A percentile compares a stretch with the other conserved stretches of the same genome.
Conservation (phyloP, 2,797 vertebrate species). For the Arctocebus calabarensis region DNA sequence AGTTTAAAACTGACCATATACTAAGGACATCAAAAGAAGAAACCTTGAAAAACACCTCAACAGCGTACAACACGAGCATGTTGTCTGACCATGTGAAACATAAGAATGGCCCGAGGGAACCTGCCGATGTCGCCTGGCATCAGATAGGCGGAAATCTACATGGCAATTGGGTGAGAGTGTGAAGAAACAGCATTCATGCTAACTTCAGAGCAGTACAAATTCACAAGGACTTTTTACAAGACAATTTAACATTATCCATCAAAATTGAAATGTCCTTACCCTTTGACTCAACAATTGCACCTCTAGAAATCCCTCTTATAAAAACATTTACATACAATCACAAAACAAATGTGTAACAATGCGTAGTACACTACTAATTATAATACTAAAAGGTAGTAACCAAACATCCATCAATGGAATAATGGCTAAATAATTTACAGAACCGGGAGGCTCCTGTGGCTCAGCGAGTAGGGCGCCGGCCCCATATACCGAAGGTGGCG, state of each 20-base stretch:
- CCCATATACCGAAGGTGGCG: too few species aligned
- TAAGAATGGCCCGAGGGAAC: background rate
- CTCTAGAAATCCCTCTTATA: conserved; percentile 45
- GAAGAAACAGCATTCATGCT: background rate
- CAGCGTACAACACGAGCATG: background rate
- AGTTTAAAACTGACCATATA: background rate
- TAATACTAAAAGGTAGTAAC: background rate
- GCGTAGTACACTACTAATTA: background rate
- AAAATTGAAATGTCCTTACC: background rate
- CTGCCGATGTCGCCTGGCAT: background rate
- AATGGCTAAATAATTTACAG: background rate
- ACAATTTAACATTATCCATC: background rate
- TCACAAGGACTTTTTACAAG: background rate
- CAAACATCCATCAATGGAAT: conserved; percentile 18
- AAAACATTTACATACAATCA: conserved; percentile 10
- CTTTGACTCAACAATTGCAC: background rate
- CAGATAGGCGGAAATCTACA: conserved; percentile 35
- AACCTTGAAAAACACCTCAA: background rate
- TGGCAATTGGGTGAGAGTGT: background rate
- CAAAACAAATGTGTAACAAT: background rate
- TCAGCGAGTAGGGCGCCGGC: too few species aligned
- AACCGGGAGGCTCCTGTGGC: background rate
- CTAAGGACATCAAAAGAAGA: background rate
- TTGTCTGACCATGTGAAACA: background rate
- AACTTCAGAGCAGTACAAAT: conserved; percentile 29